phyloP scores from a whole-genome alignment of 2,888 invertebrate genomes.

The Acanthoscelides obtectus region DNA sequence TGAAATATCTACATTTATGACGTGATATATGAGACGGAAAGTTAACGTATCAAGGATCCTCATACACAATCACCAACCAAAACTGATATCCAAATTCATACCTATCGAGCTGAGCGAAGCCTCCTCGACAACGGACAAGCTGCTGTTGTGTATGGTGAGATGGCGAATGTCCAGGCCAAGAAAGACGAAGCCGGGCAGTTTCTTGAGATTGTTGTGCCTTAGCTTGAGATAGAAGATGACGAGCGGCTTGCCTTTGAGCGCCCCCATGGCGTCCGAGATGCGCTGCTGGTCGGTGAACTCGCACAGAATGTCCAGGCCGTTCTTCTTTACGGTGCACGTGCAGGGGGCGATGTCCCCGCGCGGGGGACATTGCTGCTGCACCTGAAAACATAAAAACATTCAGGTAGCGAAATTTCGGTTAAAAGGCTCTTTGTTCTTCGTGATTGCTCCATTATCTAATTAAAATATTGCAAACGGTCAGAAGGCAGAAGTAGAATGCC shows the following conservation, averaged over 20 bases:
- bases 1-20: too few relatives aligned
- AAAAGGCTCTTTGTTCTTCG: neutral
- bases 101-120: conserved; percentile 83
- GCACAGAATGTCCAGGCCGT: conserved; percentile 83
- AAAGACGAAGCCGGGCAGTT: conserved; percentile 81
- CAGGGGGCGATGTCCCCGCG: conserved; percentile 74
- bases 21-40: too few relatives aligned
- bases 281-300: conserved; percentile 79
- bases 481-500: too few relatives aligned
- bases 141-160: conserved; percentile 84
- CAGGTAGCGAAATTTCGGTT: conserved; percentile 21
- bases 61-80: too few relatives aligned
- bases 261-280: conserved; percentile 76
- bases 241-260: conserved; percentile 72
- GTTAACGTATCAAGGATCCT: too few relatives aligned
- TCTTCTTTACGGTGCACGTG: conserved; percentile 79
- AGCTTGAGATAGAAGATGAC: conserved; percentile 85
- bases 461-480: too few relatives aligned
- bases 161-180: conserved; percentile 84
- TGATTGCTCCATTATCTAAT: too few relatives aligned
- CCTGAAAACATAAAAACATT: conserved; percentile 25
- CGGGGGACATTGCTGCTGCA: conserved; percentile 68
- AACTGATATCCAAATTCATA: too few relatives aligned
- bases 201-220: conserved; percentile 79
- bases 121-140: conserved; percentile 80